Percentiles rank a stretch among this genome's conserved stretches.
phyloP scores from a whole-genome alignment of 2,888 invertebrate genomes.

The Mamestra brassicae region DNA sequence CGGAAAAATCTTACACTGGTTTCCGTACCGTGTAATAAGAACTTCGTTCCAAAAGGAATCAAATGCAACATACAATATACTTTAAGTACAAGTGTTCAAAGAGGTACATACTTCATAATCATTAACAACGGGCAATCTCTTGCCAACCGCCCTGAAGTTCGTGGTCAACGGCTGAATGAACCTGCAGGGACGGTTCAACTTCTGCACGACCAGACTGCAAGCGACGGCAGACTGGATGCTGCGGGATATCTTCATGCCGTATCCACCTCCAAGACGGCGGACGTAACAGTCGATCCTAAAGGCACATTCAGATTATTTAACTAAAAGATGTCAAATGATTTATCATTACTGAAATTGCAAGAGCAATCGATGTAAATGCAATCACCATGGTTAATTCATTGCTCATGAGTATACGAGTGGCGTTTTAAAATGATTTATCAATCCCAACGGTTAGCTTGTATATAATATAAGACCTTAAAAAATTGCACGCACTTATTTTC shows the following conservation, averaged over 20 bases:
- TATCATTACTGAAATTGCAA: not conserved
- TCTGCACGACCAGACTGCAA: slow-evolving; percentile 92
- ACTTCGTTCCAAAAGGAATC: no score
- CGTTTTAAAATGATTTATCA: not conserved
- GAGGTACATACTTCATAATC: slow-evolving; percentile 86
- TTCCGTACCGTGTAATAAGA: no score
- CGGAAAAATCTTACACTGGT: no score
- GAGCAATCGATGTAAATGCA: not conserved
- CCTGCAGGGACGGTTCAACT: slow-evolving; percentile 92
- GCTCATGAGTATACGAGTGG: not conserved
- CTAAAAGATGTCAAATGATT: not conserved
- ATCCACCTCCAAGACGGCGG: slow-evolving; percentile 83
- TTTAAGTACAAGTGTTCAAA: not conserved
- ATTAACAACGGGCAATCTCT: slow-evolving; percentile 84
- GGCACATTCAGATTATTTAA: not conserved
- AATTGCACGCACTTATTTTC: slow-evolving; percentile 76
- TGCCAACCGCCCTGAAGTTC: slow-evolving; percentile 91
- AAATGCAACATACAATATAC: not conserved
- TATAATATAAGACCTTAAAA: not conserved
- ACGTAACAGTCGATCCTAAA: slow-evolving; percentile 92
- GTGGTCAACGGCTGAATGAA: slow-evolving; percentile 92
- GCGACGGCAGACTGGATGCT: slow-evolving; percentile 90
- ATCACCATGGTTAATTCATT: not conserved
- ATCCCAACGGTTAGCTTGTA: not conserved
- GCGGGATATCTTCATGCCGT: slow-evolving; percentile 94